A percentile compares a stretch with the other conserved stretches of the same genome.
Evolutionary conservation across 2,113 vertebrate genomes (phyloP).

Genomic region (Eleginops maclovinus): DNA sequence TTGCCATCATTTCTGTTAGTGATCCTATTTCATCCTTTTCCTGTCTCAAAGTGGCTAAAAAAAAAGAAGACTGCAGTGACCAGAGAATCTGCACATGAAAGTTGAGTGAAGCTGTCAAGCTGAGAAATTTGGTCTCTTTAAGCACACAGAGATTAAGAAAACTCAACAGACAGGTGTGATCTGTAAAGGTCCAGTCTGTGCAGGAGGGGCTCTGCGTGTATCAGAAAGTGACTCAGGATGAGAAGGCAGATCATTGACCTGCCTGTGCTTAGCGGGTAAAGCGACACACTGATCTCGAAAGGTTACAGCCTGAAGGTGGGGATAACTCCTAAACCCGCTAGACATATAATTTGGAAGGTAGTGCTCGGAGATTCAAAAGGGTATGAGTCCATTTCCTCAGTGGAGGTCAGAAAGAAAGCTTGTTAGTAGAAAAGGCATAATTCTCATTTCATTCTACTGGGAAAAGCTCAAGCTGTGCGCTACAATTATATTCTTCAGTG

Average conservation of each 20-base stretch:
- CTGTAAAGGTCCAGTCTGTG: constrained; percentile 16
- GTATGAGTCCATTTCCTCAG: constrained; percentile 38
- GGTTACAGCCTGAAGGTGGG: constrained; percentile 19
- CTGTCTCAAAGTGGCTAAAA: background rate
- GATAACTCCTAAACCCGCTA: constrained; percentile 16
- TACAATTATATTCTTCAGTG: constrained; percentile 56
- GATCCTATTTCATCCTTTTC: constrained; percentile 6
- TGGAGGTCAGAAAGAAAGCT: constrained; percentile 51
- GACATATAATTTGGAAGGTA: constrained; percentile 29
- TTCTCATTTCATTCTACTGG: constrained; percentile 57
- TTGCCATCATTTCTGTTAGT: constrained; percentile 15
- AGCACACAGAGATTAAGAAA: constrained; percentile 24
- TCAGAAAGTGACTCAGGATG: constrained; percentile 21
- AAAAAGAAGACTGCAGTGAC: constrained; percentile 6
- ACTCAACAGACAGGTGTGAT: constrained; percentile 22
- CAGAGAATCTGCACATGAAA: constrained; percentile 22
- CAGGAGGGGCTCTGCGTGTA: constrained; percentile 15
- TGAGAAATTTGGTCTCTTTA: constrained; percentile 17
- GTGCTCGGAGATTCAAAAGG: constrained; percentile 19
- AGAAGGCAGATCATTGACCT: constrained; percentile 39
- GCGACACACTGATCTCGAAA: constrained; percentile 25
- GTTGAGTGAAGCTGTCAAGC: constrained; percentile 22
- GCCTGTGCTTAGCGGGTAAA: constrained; percentile 34
- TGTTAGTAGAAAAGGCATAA: constrained; percentile 60
- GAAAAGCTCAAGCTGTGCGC: constrained; percentile 25